Conservation (phyloP, 1,140 invertebrate species). For the Ylistrum balloti region DNA sequence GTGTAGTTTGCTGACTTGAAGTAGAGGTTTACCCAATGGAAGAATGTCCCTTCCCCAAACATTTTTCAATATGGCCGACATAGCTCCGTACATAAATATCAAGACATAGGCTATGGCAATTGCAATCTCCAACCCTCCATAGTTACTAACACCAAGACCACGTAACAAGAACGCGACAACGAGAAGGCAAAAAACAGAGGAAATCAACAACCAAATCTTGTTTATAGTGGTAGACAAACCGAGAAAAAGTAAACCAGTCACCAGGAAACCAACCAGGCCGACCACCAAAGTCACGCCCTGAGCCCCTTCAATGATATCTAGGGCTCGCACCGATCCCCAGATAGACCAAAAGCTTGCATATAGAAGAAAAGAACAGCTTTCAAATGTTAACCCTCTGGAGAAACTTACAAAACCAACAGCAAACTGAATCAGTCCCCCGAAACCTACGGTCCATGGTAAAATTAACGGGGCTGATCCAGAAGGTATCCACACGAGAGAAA, state of each 20-base stretch:
- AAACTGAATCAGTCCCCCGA: conserved; percentile 70
- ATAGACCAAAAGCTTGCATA: conserved; percentile 72
- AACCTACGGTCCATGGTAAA: conserved; percentile 67
- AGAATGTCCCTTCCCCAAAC: conserved; percentile 67
- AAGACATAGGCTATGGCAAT: conserved; percentile 67
- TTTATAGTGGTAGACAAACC: conserved; percentile 68
- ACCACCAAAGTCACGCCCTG: conserved; percentile 55
- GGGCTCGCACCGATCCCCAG: conserved; percentile 68
- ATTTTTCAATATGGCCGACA: conserved; percentile 64
- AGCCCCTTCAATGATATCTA: conserved; percentile 56
- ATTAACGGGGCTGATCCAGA: conserved; percentile 48
- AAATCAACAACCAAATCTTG: conserved; percentile 67
- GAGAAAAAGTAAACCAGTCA: conserved; percentile 64
- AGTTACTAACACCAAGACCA: conserved; percentile 50
- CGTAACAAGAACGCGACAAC: conserved; percentile 66
- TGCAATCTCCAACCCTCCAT: conserved; percentile 66
- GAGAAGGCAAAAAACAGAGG: conserved; percentile 67
- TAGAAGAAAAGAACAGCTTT: conserved; percentile 70
- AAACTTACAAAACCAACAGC: conserved; percentile 70
- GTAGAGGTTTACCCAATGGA: conserved; percentile 69
- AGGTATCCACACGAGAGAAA: conserved; percentile 68
- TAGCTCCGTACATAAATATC: conserved; percentile 69
- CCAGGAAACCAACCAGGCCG: conserved; percentile 67
- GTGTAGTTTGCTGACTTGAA: conserved; percentile 71
- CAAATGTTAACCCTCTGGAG: conserved; percentile 72